A percentile compares a stretch with the other conserved stretches of the same genome.
phyloP scores from a whole-genome alignment of 1,140 invertebrate genomes.

The Thalassaphorura encarpata region DNA sequence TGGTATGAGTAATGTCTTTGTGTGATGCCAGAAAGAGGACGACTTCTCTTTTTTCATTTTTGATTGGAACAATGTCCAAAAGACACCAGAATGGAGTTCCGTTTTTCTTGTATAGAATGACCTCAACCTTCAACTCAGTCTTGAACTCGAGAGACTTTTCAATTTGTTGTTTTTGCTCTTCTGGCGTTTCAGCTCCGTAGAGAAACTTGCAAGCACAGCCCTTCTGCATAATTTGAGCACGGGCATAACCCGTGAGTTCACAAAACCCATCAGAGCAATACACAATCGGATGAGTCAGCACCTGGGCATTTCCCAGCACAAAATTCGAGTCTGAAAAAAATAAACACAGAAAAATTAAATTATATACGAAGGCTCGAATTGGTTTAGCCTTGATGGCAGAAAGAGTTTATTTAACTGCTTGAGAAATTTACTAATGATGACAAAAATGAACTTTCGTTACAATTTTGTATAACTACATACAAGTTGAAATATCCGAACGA shows the following conservation, averaged over 20 bases:
- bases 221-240: conserved; percentile 95
- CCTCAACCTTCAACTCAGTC: conserved; percentile 83
- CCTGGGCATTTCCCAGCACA: conserved; percentile 92
- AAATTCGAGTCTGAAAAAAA: conserved; percentile 87
- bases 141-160: conserved; percentile 79
- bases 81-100: conserved; percentile 89
- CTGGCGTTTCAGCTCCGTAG: conserved; percentile 78
- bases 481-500: too few species aligned
- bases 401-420: too few species aligned
- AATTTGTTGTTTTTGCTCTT: conserved; percentile 78
- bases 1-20: conserved; percentile 90
- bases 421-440: too few species aligned
- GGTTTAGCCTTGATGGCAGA: too few species aligned
- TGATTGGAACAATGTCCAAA: conserved; percentile 94
- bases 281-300: conserved; percentile 74
- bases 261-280: conserved; percentile 98
- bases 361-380: too few species aligned
- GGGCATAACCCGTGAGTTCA: conserved; percentile 83
- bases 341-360: neutral
- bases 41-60: conserved; percentile 95
- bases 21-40: conserved; percentile 91
- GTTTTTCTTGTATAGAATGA: conserved; percentile 89
- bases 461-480: too few species aligned
- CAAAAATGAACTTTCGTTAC: too few species aligned
- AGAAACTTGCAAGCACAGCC: conserved; percentile 93